Base-by-base conservation (phyloP, 2,888 invertebrate genomes). In the Tuberolachnus salignus region DNA sequence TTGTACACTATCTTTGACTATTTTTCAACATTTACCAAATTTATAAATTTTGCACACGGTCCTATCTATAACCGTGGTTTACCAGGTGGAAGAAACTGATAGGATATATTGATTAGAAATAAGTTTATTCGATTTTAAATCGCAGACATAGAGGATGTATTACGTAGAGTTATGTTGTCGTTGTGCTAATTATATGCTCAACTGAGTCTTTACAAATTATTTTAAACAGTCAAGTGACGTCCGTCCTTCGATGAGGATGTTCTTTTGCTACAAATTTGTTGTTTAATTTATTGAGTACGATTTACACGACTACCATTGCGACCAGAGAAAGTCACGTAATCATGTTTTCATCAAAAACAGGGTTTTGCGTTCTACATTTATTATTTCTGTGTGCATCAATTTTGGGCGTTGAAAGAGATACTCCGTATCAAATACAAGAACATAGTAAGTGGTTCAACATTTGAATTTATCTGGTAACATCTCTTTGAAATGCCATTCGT, bases 361-460 rank as follows among this genome's bases (percentile, higher is more conserved):
- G 16, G 21, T 51, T 67, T 57, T 75, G 66, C 1, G 9, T 67
- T 66, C 57, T 75, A 46, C 16, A 67, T 21, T 46, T 67, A 16
- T 26, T 67, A 10, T 21, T 46, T 10, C 26, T 57, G 3, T 67
- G 46, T 21, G 19, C 49, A 26, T 13, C 26, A 16, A 67, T 57
- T 49, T 57, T 23, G 4, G 57, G 46, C 0, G 16, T 2, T 23
- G 49, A 55, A 55, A 75, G 66, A 44, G 57, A 3, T 46, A 14
- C 57, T 34, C 42, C 51, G 8, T 61, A 21, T n/a, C 16, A 69
- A 59, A 16, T 69, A 16, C 59, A 78, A 23, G 57, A 78, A 51
- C 49, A 69, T 1, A 9, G 78, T 78, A 23, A 42, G 78, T 61
- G 8, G 3, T 64, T 44, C 14, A 44, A 19, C 34, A 34, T 34